These are phyloP conservation scores for Sebastes diaconus DNA, from an alignment of 2,797 vertebrate genomes.

Conservation along the genomic window DNA sequence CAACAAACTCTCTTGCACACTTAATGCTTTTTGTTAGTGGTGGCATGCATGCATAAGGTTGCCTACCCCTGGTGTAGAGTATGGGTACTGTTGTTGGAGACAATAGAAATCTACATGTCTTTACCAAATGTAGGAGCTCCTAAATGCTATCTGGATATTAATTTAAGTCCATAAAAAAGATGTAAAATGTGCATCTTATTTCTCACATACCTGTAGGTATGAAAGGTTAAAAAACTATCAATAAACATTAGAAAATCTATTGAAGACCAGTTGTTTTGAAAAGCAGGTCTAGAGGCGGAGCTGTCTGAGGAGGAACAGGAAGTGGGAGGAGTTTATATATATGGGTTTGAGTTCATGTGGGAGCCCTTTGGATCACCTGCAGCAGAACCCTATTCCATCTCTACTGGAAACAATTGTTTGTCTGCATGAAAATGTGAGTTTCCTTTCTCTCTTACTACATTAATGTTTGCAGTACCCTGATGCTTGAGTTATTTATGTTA, in stretches of 20 bases:
- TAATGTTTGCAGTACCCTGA: accelerated
- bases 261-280: no score
- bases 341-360: no score
- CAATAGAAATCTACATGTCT: not conserved
- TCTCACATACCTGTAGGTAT: not conserved
- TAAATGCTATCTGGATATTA: not conserved
- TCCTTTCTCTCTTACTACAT: not conserved
- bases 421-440: no score
- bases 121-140: not conserved
- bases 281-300: accelerated
- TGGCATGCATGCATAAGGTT: no score
- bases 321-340: no score
- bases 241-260: no score
- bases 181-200: not conserved
- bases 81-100: not conserved
- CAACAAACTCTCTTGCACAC: no score
- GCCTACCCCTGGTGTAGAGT: not conserved
- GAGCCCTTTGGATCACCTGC: no score
- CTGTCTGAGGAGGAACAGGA: no score
- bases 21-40: no score
- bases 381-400: no score
- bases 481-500: not conserved
- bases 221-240: not conserved
- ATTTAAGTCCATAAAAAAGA: not conserved
- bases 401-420: no score